Base-by-base conservation (phyloP, 2,797 vertebrate genomes). In the Antrozous pallidus region DNA sequence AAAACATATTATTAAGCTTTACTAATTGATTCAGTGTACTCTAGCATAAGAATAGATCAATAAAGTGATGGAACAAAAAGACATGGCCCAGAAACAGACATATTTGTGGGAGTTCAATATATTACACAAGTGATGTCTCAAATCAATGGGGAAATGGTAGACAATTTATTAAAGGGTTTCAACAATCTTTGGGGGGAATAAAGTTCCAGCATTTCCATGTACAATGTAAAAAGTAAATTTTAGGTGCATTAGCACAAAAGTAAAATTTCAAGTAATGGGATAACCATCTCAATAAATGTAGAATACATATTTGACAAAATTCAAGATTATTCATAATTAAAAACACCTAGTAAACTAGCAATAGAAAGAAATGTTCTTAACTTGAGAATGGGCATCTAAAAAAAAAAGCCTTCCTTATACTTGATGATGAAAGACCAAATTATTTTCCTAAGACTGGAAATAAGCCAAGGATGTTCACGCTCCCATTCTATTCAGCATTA, bases 11-110 rank as follows among this genome's bases (percentile, higher is more conserved):
- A 36, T 42, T 80, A 90, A 84, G 78, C 16, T 79, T 36, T 83
- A 82, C 65, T 69, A 73, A 91, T 63, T 79, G 83, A 92, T 61
- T 90, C 33, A 33, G 51, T 83, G 20, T 88, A 40, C 63, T 33
- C 13, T 38, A 65, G 45, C 51, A 45, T 61, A 67, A 20, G 26
- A 84, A 3, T 56, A 73, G 87, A 31, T 61, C 47, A 61, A 9
- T 84, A 88, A 91, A 83, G 69, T 83, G 40, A 40, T 73, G 3
- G 20, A 84, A 90, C 58, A 73, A 54, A 95, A 95, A 89, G 90
- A 90, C 58, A 80, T 49, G 38, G 58, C 90, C 28, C 70, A 95
- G 86, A 94, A 85, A 79, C 38, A n/a, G 42, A 45, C 67, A 54
- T 8, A 36, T 42, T 58, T 47, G 14, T 83, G 12, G 65, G 77